Evolutionary conservation across 1,140 invertebrate genomes (phyloP), one percentile per base, ranked within the genome.

Genomic region (Drosophila seguyi): DNA sequence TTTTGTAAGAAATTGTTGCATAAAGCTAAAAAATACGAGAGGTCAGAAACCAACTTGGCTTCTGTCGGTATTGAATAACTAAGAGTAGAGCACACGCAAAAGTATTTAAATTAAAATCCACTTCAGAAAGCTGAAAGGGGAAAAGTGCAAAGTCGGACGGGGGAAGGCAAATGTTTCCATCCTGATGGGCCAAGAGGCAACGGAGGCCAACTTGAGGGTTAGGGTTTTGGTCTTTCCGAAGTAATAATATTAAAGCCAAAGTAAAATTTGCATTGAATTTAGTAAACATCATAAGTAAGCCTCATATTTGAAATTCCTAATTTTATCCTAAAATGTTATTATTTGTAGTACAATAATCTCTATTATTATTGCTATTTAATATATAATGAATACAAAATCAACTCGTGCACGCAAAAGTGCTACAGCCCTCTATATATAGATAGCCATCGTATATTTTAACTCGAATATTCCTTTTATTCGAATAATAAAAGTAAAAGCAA

Each of bases 61-160:
- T 38, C 34, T 42, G 25, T 48, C 36, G 25, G 29, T 36, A 55
- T 6, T 27, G 55, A 38, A 22, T 56, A 52, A 52, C 22, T 60
- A 22, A 25, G 41, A 34, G 39, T 45, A n/a, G 27, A 66, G 27
- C 58, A 56, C 60, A 73, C 57, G 61, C 77, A 67, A 75, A 86
- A 90, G 77, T 90, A 88, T 88, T 88, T 77, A 88, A 90, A 90
- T 90, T 90, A 90, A 90, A 88, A 90, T 78, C 77, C 65, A 90
- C 85, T 90, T 75, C 29, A 81, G 73, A 58, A 53, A 60, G 58
- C 69, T 65, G 65, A 78, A 59, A 61, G 63, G 68, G 41, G 66
- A 27, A 62, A 48, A 42, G 52, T 34, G 68, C 34, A 47, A 13
- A 22, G 36, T n/a, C 22, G 20, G 20, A 2, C 3, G 36, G 50